phyloP scores from a whole-genome alignment of 2,888 invertebrate species.

The Allygus modestus region DNA sequence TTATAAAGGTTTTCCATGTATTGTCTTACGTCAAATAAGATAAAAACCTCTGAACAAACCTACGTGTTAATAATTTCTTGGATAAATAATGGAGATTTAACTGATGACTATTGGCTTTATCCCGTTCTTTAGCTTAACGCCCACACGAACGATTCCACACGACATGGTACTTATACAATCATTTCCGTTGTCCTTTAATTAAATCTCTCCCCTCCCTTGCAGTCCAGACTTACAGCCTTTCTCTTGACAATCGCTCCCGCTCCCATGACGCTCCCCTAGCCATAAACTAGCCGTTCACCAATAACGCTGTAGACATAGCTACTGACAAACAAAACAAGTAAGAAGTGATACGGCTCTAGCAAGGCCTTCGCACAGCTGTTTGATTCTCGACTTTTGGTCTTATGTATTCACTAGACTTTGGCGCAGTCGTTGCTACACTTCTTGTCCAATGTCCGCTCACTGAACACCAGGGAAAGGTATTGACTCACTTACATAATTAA shows the following conservation, averaged over 20 bases:
- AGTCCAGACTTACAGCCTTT: not conserved
- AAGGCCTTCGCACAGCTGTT: not conserved
- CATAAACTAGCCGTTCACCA: not conserved
- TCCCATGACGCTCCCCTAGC: not conserved
- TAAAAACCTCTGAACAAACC: too few species aligned
- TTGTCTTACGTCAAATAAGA: too few species aligned
- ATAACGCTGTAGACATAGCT: not conserved
- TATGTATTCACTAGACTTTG: not conserved
- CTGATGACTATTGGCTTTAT: too few species aligned
- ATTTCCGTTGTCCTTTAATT: not conserved
- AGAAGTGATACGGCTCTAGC: not conserved
- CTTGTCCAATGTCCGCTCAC: constrained; percentile 6
- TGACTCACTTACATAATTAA: constrained; percentile 40
- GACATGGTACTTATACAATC: too few species aligned
- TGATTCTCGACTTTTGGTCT: not conserved
- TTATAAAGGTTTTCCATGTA: too few species aligned
- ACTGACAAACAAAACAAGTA: too few species aligned
- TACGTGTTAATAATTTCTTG: too few species aligned
- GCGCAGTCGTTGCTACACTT: not conserved
- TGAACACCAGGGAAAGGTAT: constrained; percentile 36
- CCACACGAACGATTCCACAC: too few species aligned
- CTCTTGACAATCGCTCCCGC: not conserved
- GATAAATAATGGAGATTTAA: too few species aligned
- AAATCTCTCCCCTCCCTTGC: not conserved
- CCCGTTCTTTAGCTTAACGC: too few species aligned